These are phyloP conservation scores for Drosophila truncata DNA, from an alignment of 1,140 invertebrate genomes.

Conservation along the genomic window DNA sequence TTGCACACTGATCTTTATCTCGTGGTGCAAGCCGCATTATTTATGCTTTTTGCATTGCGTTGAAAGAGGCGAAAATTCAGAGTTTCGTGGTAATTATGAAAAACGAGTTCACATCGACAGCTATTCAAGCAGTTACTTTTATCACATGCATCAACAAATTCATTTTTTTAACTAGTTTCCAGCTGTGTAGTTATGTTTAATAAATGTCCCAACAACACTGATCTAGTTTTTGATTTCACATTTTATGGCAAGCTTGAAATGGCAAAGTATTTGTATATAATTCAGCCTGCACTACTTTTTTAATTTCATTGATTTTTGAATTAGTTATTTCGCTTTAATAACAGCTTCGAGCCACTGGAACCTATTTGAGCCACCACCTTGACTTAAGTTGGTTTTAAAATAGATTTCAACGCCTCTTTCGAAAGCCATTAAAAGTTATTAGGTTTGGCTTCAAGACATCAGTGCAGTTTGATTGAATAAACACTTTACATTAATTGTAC, in stretches of 20 bases:
- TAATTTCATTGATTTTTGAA: conserved; percentile 1
- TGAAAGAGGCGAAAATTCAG: background rate
- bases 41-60: conserved; percentile 3
- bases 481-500: background rate
- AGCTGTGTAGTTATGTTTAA: background rate
- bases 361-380: background rate
- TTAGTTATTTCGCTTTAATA: background rate
- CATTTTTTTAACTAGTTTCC: conserved; percentile 2
- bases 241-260: conserved; percentile 3
- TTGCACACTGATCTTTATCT: conserved; percentile 21
- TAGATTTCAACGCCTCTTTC: conserved; percentile 1
- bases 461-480: background rate
- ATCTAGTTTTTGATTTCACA: conserved; percentile 8
- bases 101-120: conserved; percentile 29
- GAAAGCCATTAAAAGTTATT: background rate
- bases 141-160: background rate
- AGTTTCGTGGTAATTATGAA: conserved; percentile 19
- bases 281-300: background rate
- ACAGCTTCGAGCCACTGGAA: background rate
- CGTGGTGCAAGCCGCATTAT: conserved; percentile 9
- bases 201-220: conserved; percentile 9
- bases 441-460: background rate
- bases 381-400: background rate
- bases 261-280: background rate
- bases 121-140: conserved; percentile 8